phyloP scores from a whole-genome alignment of 2,888 invertebrate genomes.

The Drosophila setosimentum region DNA sequence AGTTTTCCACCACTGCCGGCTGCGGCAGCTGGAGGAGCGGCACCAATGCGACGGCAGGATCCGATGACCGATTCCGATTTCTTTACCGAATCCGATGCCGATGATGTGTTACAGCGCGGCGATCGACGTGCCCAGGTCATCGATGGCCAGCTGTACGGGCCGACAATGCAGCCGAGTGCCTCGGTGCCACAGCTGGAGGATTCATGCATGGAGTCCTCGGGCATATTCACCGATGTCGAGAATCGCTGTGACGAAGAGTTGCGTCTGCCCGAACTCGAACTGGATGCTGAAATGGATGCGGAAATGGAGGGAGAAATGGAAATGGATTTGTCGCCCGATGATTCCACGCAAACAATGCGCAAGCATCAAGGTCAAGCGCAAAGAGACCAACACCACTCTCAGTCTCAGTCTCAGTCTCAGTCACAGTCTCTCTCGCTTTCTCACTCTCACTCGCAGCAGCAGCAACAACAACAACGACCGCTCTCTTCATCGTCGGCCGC shows the following conservation, averaged over 20 bases:
- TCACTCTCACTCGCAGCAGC: conserved; percentile 66
- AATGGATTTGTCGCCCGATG: conserved; percentile 80
- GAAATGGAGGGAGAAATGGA: conserved; percentile 40
- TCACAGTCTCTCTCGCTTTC: not conserved
- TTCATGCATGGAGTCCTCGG: conserved; percentile 94
- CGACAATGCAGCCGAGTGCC: conserved; percentile 84
- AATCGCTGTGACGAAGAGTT: conserved; percentile 89
- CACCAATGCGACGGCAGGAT: conserved; percentile 90
- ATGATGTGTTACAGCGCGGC: conserved; percentile 89
- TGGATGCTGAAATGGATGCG: conserved; percentile 51
- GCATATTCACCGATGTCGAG: conserved; percentile 94
- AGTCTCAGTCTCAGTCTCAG: conserved; percentile 62
- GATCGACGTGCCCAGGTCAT: conserved; percentile 93
- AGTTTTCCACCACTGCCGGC: conserved; percentile 82
- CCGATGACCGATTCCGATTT: conserved; percentile 97
- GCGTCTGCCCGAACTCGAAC: conserved; percentile 71
- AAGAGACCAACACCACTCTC: conserved; percentile 48
- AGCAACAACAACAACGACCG: conserved; percentile 73
- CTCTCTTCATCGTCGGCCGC: conserved; percentile 79
- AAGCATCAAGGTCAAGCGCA: conserved; percentile 73
- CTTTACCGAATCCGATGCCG: conserved; percentile 95
- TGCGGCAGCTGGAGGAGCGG: conserved; percentile 81
- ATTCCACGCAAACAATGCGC: conserved; percentile 86
- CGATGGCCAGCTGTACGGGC: conserved; percentile 94
- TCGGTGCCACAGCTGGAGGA: conserved; percentile 89